Base-by-base conservation (phyloP, 2,797 vertebrate species). In the Hapalemur alaotrensis region DNA sequence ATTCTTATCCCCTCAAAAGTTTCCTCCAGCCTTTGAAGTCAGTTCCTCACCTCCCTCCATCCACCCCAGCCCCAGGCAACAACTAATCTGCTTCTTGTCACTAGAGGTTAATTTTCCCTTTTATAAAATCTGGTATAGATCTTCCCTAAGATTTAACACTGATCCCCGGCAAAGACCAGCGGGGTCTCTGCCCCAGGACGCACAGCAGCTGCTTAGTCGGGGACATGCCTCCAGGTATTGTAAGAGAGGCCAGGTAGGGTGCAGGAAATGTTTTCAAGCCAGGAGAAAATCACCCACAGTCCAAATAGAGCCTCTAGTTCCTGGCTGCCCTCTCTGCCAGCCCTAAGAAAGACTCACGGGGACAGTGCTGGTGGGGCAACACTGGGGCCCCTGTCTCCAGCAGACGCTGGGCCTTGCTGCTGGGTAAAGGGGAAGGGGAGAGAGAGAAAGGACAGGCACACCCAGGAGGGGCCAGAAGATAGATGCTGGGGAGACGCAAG, bases 141-240 rank as follows among this genome's bases (percentile, higher is more conserved):
- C 22, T 43, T 23, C 70, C 30, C 48, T 75, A 69, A 88, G 69
- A 83, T 30, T 79, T 38, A 65, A 48, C 28, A 67, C 32, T 20
- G 17, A 18, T 7, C 25, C 30, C 20, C 32, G 61, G 32, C 15
- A 7, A 28, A 67, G 28, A n/a, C 15, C 8, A 70, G 54, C 14
- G 0, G 25, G 41, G 46, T 12, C 67, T 4, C n/a, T 17, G 78
- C 18, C 22, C 25, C 0, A 1, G 65, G 32, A 25, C 25, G 30
- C 46, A 46, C 17, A 67, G 5, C 52, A 35, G 17, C 22, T 4
- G 1, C 52, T 52, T 18, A 1, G 50, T 14, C n/a, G 12, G 30
- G 28, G 9, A 2, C 23, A 6, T n/a, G 17, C 7, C 67, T 54
- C 50, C 12, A 2, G 43, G 1, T 28, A n/a, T 6, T 18, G 4